phyloP scores from a whole-genome alignment of 1,140 invertebrate genomes.

The Drosophila erecta region DNA sequence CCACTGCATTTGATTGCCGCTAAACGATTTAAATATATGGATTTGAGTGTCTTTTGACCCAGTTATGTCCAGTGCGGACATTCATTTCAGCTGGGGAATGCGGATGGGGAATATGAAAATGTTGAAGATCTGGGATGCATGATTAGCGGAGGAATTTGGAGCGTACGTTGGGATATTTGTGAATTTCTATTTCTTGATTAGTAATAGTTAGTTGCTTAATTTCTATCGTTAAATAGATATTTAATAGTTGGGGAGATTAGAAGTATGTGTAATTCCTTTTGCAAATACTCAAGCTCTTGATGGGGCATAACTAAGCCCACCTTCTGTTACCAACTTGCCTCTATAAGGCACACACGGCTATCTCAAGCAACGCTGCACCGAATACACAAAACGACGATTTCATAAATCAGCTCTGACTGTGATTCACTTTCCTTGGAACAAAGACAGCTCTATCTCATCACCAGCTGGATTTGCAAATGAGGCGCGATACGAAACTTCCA shows the following conservation, averaged over 20 bases:
- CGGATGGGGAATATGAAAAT: slow-evolving; percentile 19
- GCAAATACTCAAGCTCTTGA: too few species aligned
- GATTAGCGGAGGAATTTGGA: slow-evolving; percentile 25
- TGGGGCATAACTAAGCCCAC: neutral
- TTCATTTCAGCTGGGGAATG: slow-evolving; percentile 34
- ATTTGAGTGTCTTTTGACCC: slow-evolving; percentile 67
- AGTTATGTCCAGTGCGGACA: slow-evolving; percentile 50
- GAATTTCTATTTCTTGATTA: neutral
- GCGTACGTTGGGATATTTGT: slow-evolving; percentile 11
- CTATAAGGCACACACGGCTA: neutral
- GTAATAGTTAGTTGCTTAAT: neutral
- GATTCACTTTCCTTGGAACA: slow-evolving; percentile 33
- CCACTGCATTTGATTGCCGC: slow-evolving; percentile 69
- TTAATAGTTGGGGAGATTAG: neutral
- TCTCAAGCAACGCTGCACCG: neutral
- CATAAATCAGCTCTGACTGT: slow-evolving; percentile 10
- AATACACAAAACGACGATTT: slow-evolving; percentile 1
- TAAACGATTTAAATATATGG: slow-evolving; percentile 76
- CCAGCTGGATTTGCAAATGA: slow-evolving; percentile 6
- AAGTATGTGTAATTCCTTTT: too few species aligned
- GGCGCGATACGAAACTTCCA: slow-evolving; percentile 17
- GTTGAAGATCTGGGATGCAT: slow-evolving; percentile 13
- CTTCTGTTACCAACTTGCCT: neutral
- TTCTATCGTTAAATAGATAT: neutral
- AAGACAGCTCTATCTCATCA: slow-evolving; percentile 32